Conservation (phyloP, 1,140 invertebrate genomes). For the Acromyrmex echinatior region DNA sequence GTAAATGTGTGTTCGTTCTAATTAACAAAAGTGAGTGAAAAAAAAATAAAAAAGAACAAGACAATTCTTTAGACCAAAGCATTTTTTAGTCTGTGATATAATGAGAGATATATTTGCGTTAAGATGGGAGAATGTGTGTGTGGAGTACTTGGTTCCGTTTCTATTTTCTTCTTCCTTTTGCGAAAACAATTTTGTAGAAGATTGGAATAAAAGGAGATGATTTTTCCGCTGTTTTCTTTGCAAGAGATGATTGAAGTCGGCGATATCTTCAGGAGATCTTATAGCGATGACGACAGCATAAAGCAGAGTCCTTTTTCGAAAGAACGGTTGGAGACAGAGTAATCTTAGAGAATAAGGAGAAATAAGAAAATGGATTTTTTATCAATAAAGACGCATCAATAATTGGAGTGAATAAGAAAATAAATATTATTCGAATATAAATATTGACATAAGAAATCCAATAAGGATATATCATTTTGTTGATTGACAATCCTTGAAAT, state of each 20-base stretch:
- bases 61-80: slow-evolving; percentile 86
- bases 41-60: slow-evolving; percentile 68
- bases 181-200: slow-evolving; percentile 41
- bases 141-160: slow-evolving; percentile 68
- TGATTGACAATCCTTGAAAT: slow-evolving; percentile 9
- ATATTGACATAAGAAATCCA: background rate
- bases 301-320: slow-evolving; percentile 47
- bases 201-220: background rate
- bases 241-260: slow-evolving; percentile 47
- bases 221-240: slow-evolving; percentile 48
- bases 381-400: background rate
- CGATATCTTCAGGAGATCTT: slow-evolving; percentile 55
- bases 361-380: background rate
- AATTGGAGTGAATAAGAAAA: background rate
- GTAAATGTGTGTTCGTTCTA: slow-evolving; percentile 24
- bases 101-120: slow-evolving; percentile 79
- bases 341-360: background rate
- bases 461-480: background rate
- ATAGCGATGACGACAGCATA: slow-evolving; percentile 32
- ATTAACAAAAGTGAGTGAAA: slow-evolving; percentile 48
- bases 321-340: slow-evolving; percentile 40
- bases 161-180: slow-evolving; percentile 39
- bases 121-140: slow-evolving; percentile 78
- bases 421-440: background rate
- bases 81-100: slow-evolving; percentile 87